Base-by-base conservation (phyloP, 2,113 vertebrate genomes). In the Otis tarda region DNA sequence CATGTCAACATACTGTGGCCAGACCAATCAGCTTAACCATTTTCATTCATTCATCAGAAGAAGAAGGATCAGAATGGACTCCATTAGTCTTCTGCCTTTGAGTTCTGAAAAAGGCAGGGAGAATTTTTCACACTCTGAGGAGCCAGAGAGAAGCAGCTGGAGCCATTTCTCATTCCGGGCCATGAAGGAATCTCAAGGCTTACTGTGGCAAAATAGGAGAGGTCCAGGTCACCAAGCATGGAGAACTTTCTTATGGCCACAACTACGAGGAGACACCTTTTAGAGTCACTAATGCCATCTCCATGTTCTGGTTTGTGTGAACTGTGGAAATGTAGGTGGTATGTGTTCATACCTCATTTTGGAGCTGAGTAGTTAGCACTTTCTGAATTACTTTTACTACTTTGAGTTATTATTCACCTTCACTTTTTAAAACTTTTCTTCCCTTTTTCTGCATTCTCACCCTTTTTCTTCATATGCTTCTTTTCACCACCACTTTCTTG, bases 51-150 rank as follows among this genome's bases (percentile, higher is more conserved):
- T 25, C 63, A 35, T 39, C 39, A 65, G 57, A 55, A 61, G 19
- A 84, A 70, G 15, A 55, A 75, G 41, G 61, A 82, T 59, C 27
- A 74, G 19, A 27, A 56, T 12, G 33, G 18, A 73, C 24, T 41
- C 30, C 35, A 43, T 60, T 35, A 56, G 49, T 14, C 7, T 92
- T 67, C 52, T 78, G 22, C 8, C 6, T 67, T 27, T 50, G 64
- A 70, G 8, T 25, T 88, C 53, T 76, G 23, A 43, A 64, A 83
- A 83, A 30, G 13, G 3, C 65, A 37, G 11, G 8, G 16, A 86
- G n/a, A 67, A 50, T 0, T 0, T 22, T 75, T 75, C 3, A 1
- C 12, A 14, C 53, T 45, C n/a, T 52, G 27, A 39, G 8, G 9
- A 69, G 31, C 33, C 31, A 53, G 14, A 37, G 28, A 31, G 27